These are phyloP conservation scores for Palythoa grandis DNA, from an alignment of 92 coral and sea anemone genomes.

Conservation along the genomic window DNA sequence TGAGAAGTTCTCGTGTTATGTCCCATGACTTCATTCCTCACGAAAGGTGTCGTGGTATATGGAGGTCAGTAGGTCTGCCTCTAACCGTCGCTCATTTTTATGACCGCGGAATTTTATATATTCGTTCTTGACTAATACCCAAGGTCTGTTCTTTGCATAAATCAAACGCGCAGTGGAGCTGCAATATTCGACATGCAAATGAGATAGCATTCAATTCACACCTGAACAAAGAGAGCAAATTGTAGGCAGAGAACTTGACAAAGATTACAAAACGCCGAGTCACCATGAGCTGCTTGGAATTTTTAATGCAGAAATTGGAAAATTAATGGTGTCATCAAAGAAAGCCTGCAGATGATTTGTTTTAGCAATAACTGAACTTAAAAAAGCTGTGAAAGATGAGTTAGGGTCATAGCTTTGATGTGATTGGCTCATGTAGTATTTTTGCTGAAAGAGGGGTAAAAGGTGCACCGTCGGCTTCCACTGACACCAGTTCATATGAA, in stretches of 20 bases:
- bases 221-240: slow-evolving; percentile 27
- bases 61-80: neutral
- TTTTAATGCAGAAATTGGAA: neutral
- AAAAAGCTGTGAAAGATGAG: slow-evolving; percentile 9
- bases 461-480: no score
- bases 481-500: no score
- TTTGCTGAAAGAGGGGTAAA: neutral
- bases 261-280: neutral
- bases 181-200: slow-evolving; percentile 23
- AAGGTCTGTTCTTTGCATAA: slow-evolving; percentile 24
- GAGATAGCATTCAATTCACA: slow-evolving; percentile 9
- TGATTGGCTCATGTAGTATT: neutral
- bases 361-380: neutral
- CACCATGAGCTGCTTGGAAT: neutral
- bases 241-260: neutral
- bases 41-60: neutral
- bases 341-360: neutral
- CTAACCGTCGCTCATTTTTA: neutral
- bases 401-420: neutral
- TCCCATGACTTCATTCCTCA: neutral
- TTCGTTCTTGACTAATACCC: neutral
- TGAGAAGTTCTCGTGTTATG: neutral
- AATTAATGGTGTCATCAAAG: slow-evolving; percentile 1
- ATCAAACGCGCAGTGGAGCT: slow-evolving; percentile 20
- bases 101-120: slow-evolving; percentile 17